A percentile compares a stretch with the other conserved stretches of the same genome.
Evolutionary conservation across 2,888 invertebrate genomes (phyloP).

Genomic region (Arge pagana): DNA sequence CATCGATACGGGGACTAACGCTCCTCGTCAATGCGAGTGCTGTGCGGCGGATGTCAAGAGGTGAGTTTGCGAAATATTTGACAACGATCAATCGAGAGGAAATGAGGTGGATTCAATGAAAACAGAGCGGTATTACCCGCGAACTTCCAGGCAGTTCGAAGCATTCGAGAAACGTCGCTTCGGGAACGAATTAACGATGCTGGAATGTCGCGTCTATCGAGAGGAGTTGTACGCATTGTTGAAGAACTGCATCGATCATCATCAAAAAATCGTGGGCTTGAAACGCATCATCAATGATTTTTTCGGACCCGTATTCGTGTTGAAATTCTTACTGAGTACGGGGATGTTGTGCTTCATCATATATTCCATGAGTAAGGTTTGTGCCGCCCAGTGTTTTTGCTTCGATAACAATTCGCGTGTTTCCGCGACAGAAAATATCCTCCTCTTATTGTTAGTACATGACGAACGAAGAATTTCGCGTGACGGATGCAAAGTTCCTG

Average conservation of each 20-base stretch:
- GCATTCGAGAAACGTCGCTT: constrained; percentile 10
- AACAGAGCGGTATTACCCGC: too few species aligned
- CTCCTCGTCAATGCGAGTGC: constrained; percentile 4
- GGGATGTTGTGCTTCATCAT: constrained; percentile 15
- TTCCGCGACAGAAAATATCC: not conserved
- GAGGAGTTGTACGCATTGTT: constrained; percentile 7
- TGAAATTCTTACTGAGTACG: constrained; percentile 5
- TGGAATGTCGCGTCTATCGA: constrained; percentile 1
- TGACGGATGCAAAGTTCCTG: constrained; percentile 2
- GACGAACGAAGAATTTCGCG: not conserved
- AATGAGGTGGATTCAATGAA: too few species aligned
- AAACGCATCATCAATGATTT: not conserved
- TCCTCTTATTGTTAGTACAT: not conserved
- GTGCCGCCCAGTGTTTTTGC: not conserved
- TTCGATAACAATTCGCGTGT: not conserved
- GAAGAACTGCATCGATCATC: constrained; percentile 11
- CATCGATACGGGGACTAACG: too few species aligned
- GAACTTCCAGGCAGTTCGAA: constrained; percentile 7
- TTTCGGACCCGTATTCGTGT: constrained; percentile 4
- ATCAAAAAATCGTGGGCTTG: constrained; percentile 4
- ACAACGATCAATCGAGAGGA: too few species aligned
- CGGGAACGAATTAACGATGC: not conserved
- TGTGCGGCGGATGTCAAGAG: constrained; percentile 4
- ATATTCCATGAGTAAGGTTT: constrained; percentile 7
- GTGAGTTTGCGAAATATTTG: too few species aligned